phyloP scores from a whole-genome alignment of 35 echinoderm and acorn worm genomes.

The Apostichopus japonicus region DNA sequence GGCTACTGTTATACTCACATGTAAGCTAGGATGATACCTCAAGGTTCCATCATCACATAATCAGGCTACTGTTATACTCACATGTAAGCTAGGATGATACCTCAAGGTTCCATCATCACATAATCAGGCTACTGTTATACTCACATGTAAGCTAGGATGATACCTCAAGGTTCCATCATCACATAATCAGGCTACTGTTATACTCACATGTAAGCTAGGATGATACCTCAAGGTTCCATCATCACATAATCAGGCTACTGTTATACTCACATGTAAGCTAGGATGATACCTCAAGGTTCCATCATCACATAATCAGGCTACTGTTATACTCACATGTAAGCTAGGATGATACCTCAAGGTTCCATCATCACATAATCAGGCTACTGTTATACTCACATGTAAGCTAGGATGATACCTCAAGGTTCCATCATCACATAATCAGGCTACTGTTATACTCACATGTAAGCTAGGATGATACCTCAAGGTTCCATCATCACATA shows the following conservation, averaged over 20 bases:
- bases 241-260: slow-evolving; percentile 46
- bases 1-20: slow-evolving; percentile 73
- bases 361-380: slow-evolving; percentile 73
- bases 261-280: slow-evolving; percentile 92
- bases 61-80: slow-evolving; percentile 56
- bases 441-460: slow-evolving; percentile 67
- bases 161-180: slow-evolving; percentile 91
- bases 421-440: slow-evolving; percentile 80
- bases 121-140: slow-evolving; percentile 13
- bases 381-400: slow-evolving; percentile 79
- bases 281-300: slow-evolving; percentile 93
- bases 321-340: slow-evolving; percentile 86
- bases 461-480: slow-evolving; percentile 95
- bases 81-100: slow-evolving; percentile 97
- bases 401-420: slow-evolving; percentile 93
- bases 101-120: slow-evolving; percentile 89
- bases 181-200: background rate
- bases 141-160: slow-evolving; percentile 97
- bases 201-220: slow-evolving; percentile 97
- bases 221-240: slow-evolving; percentile 92
- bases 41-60: slow-evolving; percentile 87
- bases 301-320: slow-evolving; percentile 61
- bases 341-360: slow-evolving; percentile 92
- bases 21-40: slow-evolving; percentile 92
- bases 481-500: slow-evolving; percentile 87